phyloP scores from a whole-genome alignment of 2,113 vertebrate species.

The Andinoacara biseriatus region DNA sequence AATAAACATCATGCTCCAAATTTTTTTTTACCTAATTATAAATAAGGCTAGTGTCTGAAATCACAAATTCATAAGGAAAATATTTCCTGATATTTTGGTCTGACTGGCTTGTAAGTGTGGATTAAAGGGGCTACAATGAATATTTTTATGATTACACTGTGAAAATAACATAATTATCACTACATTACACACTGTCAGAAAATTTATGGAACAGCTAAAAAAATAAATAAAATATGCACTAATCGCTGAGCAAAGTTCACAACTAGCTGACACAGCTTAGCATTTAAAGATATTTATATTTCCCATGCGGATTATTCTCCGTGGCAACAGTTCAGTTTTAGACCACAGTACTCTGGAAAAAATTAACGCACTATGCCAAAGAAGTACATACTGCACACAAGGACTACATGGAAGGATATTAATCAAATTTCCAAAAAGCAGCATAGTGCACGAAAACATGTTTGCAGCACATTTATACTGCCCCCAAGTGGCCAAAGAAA shows the following conservation, averaged over 20 bases:
- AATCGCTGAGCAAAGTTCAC: accelerated
- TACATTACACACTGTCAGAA: too few relatives aligned
- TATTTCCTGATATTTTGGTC: neutral
- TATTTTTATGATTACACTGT: too few relatives aligned
- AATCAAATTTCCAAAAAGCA: neutral
- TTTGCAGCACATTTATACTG: neutral
- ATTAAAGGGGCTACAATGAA: neutral
- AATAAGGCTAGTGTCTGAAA: neutral
- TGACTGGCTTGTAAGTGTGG: neutral
- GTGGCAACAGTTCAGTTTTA: neutral
- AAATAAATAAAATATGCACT: accelerated
- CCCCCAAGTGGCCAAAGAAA: neutral
- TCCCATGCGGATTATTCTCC: neutral
- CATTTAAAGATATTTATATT: neutral
- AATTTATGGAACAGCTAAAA: too few relatives aligned
- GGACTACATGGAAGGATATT: neutral
- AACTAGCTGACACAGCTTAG: too few relatives aligned
- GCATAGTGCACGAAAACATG: too few relatives aligned
- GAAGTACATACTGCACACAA: too few relatives aligned
- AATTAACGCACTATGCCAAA: too few relatives aligned
- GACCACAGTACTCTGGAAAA: too few relatives aligned
- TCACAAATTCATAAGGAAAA: neutral
- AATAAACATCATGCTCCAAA: neutral
- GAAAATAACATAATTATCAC: too few relatives aligned
- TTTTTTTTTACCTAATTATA: neutral